Evolutionary conservation across 2,113 vertebrate genomes (phyloP).

Genomic region (Datnioides undecimradiatus): DNA sequence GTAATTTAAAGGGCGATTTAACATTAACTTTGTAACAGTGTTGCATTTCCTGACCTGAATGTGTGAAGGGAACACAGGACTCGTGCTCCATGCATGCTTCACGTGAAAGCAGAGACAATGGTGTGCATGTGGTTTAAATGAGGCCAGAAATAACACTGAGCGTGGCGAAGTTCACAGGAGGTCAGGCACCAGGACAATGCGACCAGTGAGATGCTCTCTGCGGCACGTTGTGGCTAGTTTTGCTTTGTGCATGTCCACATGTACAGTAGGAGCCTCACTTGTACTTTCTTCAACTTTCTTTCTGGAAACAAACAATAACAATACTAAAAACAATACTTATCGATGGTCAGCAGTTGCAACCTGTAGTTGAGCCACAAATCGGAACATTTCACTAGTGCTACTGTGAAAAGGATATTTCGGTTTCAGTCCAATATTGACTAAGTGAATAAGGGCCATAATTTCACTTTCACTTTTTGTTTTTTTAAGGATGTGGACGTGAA

Average conservation of each 20-base stretch:
- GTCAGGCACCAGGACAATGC: constrained; percentile 6
- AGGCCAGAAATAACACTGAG: constrained; percentile 24
- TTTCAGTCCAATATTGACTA: neutral
- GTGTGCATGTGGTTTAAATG: neutral
- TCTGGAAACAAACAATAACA: neutral
- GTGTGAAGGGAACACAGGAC: constrained; percentile 11
- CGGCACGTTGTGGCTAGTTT: neutral
- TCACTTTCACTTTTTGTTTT: too few relatives aligned
- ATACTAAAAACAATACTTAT: too few relatives aligned
- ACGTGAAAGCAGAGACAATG: constrained; percentile 15
- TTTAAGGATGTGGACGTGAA: neutral
- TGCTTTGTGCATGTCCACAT: neutral
- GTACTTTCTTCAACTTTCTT: neutral
- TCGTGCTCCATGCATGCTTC: neutral
- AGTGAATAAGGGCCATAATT: neutral
- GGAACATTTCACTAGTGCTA: neutral
- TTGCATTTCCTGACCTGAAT: constrained; percentile 1
- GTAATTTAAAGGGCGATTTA: neutral
- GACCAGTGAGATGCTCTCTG: constrained; percentile 13
- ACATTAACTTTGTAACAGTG: too few relatives aligned
- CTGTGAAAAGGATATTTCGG: too few relatives aligned
- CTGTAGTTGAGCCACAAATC: neutral
- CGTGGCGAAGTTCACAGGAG: neutral
- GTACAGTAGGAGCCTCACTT: neutral
- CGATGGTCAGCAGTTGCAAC: too few relatives aligned